phyloP scores from a whole-genome alignment of 2,113 vertebrate genomes.

The Leucoraja erinaceus region DNA sequence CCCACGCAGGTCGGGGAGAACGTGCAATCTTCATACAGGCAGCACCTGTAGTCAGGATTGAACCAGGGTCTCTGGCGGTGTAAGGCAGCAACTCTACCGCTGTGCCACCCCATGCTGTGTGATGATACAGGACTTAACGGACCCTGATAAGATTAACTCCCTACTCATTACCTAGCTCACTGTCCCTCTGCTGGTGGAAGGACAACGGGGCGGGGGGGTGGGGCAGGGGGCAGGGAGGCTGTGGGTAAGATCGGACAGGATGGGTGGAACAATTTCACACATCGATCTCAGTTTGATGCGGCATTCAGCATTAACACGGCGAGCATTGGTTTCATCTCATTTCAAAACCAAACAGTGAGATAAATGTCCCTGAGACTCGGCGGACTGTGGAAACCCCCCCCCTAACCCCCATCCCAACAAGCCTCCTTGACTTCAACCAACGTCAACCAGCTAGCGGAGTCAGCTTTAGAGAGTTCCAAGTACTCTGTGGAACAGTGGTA shows the following conservation, averaged over 20 bases:
- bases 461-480: background rate
- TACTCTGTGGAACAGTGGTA: too few relatives aligned
- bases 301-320: background rate
- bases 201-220: background rate
- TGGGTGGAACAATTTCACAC: slow-evolving; percentile 16
- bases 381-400: background rate
- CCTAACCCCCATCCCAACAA: background rate
- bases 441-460: too few relatives aligned
- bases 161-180: background rate
- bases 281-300: slow-evolving; percentile 24
- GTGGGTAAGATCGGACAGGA: background rate
- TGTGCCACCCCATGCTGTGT: too few relatives aligned
- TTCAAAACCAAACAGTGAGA: slow-evolving; percentile 18
- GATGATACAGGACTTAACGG: background rate
- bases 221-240: background rate
- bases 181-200: background rate
- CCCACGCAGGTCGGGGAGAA: too few relatives aligned
- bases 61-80: too few relatives aligned
- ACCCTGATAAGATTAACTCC: background rate
- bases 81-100: too few relatives aligned
- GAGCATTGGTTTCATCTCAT: background rate
- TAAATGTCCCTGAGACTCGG: background rate
- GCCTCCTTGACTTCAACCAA: background rate
- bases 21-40: too few relatives aligned
- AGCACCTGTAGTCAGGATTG: too few relatives aligned